Base-by-base conservation (phyloP, 2,888 invertebrate species). In the Synanthedon formicaeformis region DNA sequence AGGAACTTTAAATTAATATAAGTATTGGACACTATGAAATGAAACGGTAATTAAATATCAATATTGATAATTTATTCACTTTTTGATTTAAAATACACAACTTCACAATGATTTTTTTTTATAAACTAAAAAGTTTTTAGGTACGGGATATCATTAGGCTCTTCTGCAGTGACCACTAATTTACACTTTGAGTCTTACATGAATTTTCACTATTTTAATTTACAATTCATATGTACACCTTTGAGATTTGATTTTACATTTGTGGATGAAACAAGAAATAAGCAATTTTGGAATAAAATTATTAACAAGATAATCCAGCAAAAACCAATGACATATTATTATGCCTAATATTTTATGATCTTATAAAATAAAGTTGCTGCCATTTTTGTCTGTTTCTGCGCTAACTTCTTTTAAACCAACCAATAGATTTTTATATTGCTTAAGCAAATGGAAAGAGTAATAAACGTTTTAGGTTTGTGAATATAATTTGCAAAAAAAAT, bases 11-110 rank as follows among this genome's bases (percentile, higher is more conserved):
- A n/a, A 18, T 16, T 4, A 18, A 14, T 16, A 13, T 49, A 49
- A 6, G 8, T 13, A 50, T 14, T 23, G 4, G 5, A 23, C 16
- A 23, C 11, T 50, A 13, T 12, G n/a, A 48, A 75, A 61, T 60
- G 18, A 63, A 77, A 74, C 71, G 60, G 60, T 62, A 58, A 68
- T 66, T 57, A 78, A 82, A 84, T 86, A 86, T 86, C 86, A 86
- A 84, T 87, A 83, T 82, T 85, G 85, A 87, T 86, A 85, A 84
- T 86, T 87, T 87, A 87, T 85, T 87, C 83, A 86, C 86, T 86
- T 85, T 85, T 86, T 86, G 82, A 85, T 85, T 85, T 86, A 87
- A 87, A 86, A 86, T 87, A 87, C 87, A 86, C 86, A 86, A 87
- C 75, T 85, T 86, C 85, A 86, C 85, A 85, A 83, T 81, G 78